Conservation (phyloP, 2,797 vertebrate species). For the Takifugu rubripes region DNA sequence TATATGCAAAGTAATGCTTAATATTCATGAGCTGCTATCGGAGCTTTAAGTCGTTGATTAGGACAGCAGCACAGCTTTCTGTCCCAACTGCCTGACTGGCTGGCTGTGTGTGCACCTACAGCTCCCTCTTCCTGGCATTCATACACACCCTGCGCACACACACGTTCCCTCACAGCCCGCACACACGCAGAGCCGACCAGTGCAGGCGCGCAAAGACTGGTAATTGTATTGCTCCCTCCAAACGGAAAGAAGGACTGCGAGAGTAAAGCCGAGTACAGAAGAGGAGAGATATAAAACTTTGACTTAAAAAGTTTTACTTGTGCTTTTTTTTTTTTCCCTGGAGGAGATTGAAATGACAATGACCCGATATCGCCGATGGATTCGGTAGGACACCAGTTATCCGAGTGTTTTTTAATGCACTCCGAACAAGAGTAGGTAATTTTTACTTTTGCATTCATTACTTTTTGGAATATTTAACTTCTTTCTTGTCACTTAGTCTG, state of each 20-base stretch:
- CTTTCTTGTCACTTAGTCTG: constrained; percentile 46
- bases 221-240: constrained; percentile 88
- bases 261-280: constrained; percentile 54
- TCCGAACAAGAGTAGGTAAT: constrained; percentile 99
- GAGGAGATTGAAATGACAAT: constrained; percentile 90
- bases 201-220: constrained; percentile 71
- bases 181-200: constrained; percentile 63
- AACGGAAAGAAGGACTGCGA: constrained; percentile 67
- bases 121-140: constrained; percentile 60
- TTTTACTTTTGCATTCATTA: constrained; percentile 73
- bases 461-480: constrained; percentile 45
- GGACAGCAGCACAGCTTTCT: constrained; percentile 90
- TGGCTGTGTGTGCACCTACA: constrained; percentile 76
- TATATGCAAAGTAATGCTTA: constrained; percentile 93
- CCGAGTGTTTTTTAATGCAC: constrained; percentile 98
- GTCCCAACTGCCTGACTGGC: constrained; percentile 87
- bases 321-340: constrained; percentile 35
- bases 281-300: constrained; percentile 84
- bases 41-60: constrained; percentile 99
- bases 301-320: constrained; percentile 59
- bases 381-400: constrained; percentile 97
- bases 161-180: constrained; percentile 40
- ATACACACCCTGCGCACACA: constrained; percentile 44
- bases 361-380: constrained; percentile 92
- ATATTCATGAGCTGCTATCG: constrained; percentile 98